A percentile compares a stretch with the other conserved stretches of the same genome.
These are phyloP conservation scores for Melanophora roralis DNA, from an alignment of 2,888 invertebrate species.

Conservation along the genomic window DNA sequence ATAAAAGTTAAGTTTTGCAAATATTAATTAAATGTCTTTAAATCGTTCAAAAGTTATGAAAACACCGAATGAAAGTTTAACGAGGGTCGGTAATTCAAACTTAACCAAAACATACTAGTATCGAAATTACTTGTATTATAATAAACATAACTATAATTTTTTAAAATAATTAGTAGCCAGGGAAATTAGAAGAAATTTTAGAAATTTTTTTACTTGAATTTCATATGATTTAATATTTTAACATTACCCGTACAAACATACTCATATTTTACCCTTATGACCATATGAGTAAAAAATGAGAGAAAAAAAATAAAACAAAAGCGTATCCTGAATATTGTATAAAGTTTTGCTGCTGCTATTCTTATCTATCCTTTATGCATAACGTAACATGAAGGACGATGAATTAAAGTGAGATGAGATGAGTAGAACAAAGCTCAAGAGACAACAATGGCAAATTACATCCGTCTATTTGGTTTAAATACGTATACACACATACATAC, in stretches of 20 bases:
- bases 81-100: no score
- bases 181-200: no score
- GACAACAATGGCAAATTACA: constrained; percentile 62
- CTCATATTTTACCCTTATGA: constrained; percentile 23
- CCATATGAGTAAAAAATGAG: constrained; percentile 33
- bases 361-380: constrained; percentile 24
- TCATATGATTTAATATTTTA: constrained; percentile 1
- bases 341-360: constrained; percentile 30
- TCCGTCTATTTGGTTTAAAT: constrained; percentile 50
- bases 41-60: neutral
- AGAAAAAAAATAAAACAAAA: constrained; percentile 44
- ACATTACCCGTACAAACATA: neutral
- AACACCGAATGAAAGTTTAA: no score
- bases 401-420: constrained; percentile 31
- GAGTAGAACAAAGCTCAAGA: constrained; percentile 55
- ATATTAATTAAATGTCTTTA: neutral
- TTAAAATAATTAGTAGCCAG: no score
- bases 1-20: constrained; percentile 10
- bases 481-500: no score
- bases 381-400: constrained; percentile 51
- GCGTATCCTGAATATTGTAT: constrained; percentile 58
- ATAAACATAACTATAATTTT: no score
- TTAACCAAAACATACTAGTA: no score
- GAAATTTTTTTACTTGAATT: no score
- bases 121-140: no score